A percentile compares a stretch with the other conserved stretches of the same genome.
These are phyloP conservation scores for Neoascia interrupta DNA, from an alignment of 2,888 invertebrate genomes.

Conservation along the genomic window DNA sequence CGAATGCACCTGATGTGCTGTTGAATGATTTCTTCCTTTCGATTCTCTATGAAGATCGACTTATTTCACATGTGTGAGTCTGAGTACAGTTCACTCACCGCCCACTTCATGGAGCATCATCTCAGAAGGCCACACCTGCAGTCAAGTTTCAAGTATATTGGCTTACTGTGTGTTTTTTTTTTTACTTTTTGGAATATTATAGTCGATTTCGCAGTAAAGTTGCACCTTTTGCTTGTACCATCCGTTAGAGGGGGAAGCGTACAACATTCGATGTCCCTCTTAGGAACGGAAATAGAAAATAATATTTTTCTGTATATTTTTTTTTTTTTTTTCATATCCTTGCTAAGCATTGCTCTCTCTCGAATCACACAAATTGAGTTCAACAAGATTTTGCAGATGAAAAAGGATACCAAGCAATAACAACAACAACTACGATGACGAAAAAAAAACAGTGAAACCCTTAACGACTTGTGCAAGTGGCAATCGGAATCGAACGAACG, in stretches of 20 bases:
- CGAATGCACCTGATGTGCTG: not conserved
- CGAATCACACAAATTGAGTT: slow-evolving; percentile 24
- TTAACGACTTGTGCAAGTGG: slow-evolving; percentile 45
- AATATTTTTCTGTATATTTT: slow-evolving; percentile 29
- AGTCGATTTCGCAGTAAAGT: slow-evolving; percentile 37
- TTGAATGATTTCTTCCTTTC: not conserved
- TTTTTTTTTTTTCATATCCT: not conserved
- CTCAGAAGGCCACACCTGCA: too few relatives aligned
- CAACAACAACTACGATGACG: too few relatives aligned
- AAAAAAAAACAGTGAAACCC: slow-evolving; percentile 16
- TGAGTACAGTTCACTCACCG: not conserved
- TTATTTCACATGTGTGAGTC: slow-evolving; percentile 49
- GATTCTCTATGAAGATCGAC: not conserved
- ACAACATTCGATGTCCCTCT: slow-evolving; percentile 21
- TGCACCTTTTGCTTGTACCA: slow-evolving; percentile 30
- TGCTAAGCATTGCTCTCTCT: slow-evolving; percentile 1
- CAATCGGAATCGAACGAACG: slow-evolving; percentile 54
- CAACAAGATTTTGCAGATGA: slow-evolving; percentile 7
- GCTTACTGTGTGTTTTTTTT: too few relatives aligned
- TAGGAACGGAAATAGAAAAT: slow-evolving; percentile 38
- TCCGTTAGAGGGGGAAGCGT: not conserved
- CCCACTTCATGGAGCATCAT: too few relatives aligned
- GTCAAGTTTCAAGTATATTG: too few relatives aligned
- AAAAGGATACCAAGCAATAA: too few relatives aligned
- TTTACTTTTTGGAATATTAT: not conserved